Base-by-base conservation (phyloP, 1,140 invertebrate species). In the Tetramorium parvispinum region DNA sequence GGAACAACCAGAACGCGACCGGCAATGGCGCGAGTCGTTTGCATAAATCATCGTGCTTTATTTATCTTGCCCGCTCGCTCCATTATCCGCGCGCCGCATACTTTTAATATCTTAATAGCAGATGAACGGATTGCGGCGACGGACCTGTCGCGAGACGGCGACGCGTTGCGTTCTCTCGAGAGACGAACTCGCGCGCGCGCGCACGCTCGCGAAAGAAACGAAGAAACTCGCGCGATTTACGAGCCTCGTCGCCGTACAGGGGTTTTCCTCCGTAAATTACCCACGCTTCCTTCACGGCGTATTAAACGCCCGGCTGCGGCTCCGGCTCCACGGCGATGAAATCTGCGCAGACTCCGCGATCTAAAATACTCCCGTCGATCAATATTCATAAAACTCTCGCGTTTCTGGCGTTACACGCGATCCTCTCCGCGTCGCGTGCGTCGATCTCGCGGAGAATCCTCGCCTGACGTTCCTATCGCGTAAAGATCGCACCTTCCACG, bases 21-120 rank as follows among this genome's bases (percentile, higher is more conserved):
- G 63, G 89, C 89, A 87, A 90, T 87, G 88, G 70, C 51, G 63
- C 70, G 51, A 88, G 70, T 81, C 27, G 77, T 77, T 85, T 85
- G 81, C 88, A 89, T 87, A 78, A 88, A 89, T 82, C 81, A 85
- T 77, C 24, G 37, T 16, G 1, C 53, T 79, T 81, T 87, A 87
- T 90, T 87, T 79, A 85, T 81, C 63, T 89, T 51, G n/a, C 40
- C 5, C 18, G 63, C 61, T 16, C 61, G 27, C 18, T 18, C 32
- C 10, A 37, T 82, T 82, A 59, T 73, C 53, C 51, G 16, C 37
- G 65, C 37, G 21, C 65, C 46, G 13, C 1, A 13, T 32, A 73
- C 27, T 75, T 75, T 73, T 83, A 61, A 83, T 75, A 18, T 53
- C 53, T 71, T 71, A 71, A 71, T 82, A 71, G 32, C 4, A 32